Conservation (phyloP, 2,888 invertebrate genomes). For the Melangyna quadrimaculata region DNA sequence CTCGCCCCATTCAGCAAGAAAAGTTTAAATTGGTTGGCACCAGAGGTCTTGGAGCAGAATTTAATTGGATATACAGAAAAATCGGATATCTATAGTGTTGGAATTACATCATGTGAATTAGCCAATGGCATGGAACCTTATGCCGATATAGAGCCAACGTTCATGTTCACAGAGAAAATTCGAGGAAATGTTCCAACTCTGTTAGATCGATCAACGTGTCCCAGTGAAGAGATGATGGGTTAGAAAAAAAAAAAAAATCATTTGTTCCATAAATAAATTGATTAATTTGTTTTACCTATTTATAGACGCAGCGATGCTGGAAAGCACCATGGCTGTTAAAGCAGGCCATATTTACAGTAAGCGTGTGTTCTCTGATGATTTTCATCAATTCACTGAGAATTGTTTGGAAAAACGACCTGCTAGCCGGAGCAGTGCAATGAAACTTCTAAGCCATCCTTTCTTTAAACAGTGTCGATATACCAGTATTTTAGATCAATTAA, state of each 20-base stretch:
- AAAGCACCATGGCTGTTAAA: constrained; percentile 74
- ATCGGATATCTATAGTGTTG: constrained; percentile 95
- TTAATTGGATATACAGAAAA: constrained; percentile 93
- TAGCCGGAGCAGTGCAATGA: constrained; percentile 86
- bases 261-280: background rate
- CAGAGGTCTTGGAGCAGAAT: constrained; percentile 94
- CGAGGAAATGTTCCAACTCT: constrained; percentile 89
- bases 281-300: background rate
- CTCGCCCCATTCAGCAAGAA: constrained; percentile 86
- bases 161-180: constrained; percentile 94
- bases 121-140: constrained; percentile 95
- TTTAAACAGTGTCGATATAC: constrained; percentile 85
- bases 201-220: constrained; percentile 87
- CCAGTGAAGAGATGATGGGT: constrained; percentile 81
- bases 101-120: constrained; percentile 88
- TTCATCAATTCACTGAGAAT: constrained; percentile 89
- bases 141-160: constrained; percentile 90
- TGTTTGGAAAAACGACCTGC: constrained; percentile 87
- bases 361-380: constrained; percentile 87
- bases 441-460: constrained; percentile 88
- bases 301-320: constrained; percentile 76
- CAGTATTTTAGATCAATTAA: constrained; percentile 78
- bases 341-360: constrained; percentile 82
- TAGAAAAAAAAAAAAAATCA: background rate
- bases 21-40: constrained; percentile 93